Evolutionary conservation across 2,888 invertebrate genomes (phyloP), one percentile per base, ranked within the genome.

Genomic region (Rhagonycha fulva): DNA sequence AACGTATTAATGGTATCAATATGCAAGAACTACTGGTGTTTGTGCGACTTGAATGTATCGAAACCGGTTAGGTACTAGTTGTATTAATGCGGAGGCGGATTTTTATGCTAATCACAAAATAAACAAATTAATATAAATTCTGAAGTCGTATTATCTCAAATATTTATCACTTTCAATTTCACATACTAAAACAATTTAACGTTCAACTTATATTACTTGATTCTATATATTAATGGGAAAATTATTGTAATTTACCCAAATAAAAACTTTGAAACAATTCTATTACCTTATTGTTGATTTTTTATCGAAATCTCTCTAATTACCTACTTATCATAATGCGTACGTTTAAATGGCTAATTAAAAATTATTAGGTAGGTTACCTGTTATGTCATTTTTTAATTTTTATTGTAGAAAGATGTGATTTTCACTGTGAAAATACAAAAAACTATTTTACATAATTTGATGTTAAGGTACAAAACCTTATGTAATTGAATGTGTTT

Each of bases 1-100:
- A 75, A 71, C 61, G 79, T 80, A 81, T 80, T 81, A 81, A 79
- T 77, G 80, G 79, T 81, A 80, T 81, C 79, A 80, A 80, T 81
- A 80, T 79, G 80, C 76, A 78, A 71, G 72, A 76, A 80, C 81
- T 81, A 80, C 80, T 80, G 80, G 80, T 80, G 81, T 80, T 79
- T 71, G 76, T 70, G 75, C 74, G 78, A 78, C 76, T 73, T 74
- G 78, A 76, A 72, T 72, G 76, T 75, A 75, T 74, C 68, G 69
- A 78, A 79, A 80, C 80, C 80, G 78, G 79, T 79, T 80, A n/a
- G n/a, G n/a, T n/a, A 76, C 79, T 72, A 74, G 72, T 62, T 74
- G 67, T 74, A 74, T 74, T 68, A 70, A 47, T 69, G 62, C 28
- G 47, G 61, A 70, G 61, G 61, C 71, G 77, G 71, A 74, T 68